Percentiles rank a stretch among this genome's conserved stretches.
Evolutionary conservation across 1,140 invertebrate species (phyloP).

Genomic region (Pseudoatta argentina): DNA sequence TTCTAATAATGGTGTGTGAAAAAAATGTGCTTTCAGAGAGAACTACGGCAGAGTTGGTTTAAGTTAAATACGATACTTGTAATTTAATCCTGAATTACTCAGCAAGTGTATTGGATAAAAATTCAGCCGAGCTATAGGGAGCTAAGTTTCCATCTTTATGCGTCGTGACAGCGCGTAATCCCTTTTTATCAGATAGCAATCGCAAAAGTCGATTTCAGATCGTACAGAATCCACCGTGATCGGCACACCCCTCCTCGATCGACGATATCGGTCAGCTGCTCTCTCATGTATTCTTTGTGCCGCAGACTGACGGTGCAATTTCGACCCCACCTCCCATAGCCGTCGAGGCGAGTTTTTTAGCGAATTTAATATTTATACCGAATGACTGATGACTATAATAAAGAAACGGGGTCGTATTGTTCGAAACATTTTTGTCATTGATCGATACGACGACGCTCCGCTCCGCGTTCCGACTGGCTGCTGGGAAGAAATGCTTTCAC

Average conservation of each 20-base stretch:
- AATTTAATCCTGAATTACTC: slow-evolving; percentile 10
- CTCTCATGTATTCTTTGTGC: slow-evolving; percentile 80
- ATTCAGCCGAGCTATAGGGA: not conserved
- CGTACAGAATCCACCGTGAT: slow-evolving; percentile 64
- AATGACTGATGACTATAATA: slow-evolving; percentile 86
- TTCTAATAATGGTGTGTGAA: not conserved
- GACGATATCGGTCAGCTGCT: slow-evolving; percentile 84
- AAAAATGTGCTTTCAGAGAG: not conserved
- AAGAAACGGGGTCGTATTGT: slow-evolving; percentile 85
- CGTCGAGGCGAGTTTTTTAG: slow-evolving; percentile 83
- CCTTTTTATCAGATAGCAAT: slow-evolving; percentile 57
- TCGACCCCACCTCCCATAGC: slow-evolving; percentile 79
- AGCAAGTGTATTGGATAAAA: slow-evolving; percentile 16
- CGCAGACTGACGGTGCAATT: slow-evolving; percentile 84
- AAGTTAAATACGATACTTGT: not conserved
- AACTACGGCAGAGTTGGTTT: not conserved
- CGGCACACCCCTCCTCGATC: slow-evolving; percentile 70
- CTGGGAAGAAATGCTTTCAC: slow-evolving; percentile 65
- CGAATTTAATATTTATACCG: slow-evolving; percentile 87
- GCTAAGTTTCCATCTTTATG: slow-evolving; percentile 27
- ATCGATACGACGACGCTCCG: slow-evolving; percentile 83
- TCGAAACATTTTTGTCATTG: slow-evolving; percentile 85
- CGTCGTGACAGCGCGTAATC: slow-evolving; percentile 37
- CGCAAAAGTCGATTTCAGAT: slow-evolving; percentile 62
- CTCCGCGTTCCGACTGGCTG: slow-evolving; percentile 58